Base-by-base conservation (phyloP, 1,140 invertebrate genomes). In the Drosophila repleta region DNA sequence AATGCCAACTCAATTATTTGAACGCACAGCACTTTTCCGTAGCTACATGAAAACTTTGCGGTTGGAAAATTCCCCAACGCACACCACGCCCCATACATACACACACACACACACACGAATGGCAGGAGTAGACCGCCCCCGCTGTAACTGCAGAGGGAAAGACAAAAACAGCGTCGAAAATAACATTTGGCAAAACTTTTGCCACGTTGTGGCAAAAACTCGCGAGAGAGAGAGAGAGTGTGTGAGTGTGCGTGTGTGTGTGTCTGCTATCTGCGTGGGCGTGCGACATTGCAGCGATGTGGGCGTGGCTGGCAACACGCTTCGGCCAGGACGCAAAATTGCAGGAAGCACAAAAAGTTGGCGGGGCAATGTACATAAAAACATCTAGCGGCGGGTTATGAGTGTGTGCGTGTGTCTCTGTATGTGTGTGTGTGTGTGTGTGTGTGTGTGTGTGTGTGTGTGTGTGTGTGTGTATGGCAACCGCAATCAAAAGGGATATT, bases 1-100 rank as follows among this genome's bases (percentile, higher is more conserved):
- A 88, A 88, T 88, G 83, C 83, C 76, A 88, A 88, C 83, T 88
- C 83, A 88, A 88, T 88, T 88, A 88, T 88, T 83, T 79, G 76
- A 76, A 61, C 79, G 53, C 79, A 76, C 70, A 83, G 71, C 62
- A 79, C 71, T 79, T 57, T 64, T 51, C 60, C 56, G 67, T 87
- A 78, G 78, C 78, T 69, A 88, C 79, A 87, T 76, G 79, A 83
- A 87, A 87, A 87, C 68, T 87, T 87, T 88, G 83, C 76, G 79
- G 82, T 82, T 57, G 55, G 56, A 66, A 87, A 83, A 83, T 85
- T 63, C 79, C 58, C 51, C 46, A 26, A 43, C 48, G 62, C 62
- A 32, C 6, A 51, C 15, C 65, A 62, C 41, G 37, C 35, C 32
- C 46, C 52, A 26, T 3, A 26, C 24, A 26, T 3, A 1, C 37